Evolutionary conservation across 2,113 vertebrate species (phyloP).

Genomic region (Cebidichthys violaceus): DNA sequence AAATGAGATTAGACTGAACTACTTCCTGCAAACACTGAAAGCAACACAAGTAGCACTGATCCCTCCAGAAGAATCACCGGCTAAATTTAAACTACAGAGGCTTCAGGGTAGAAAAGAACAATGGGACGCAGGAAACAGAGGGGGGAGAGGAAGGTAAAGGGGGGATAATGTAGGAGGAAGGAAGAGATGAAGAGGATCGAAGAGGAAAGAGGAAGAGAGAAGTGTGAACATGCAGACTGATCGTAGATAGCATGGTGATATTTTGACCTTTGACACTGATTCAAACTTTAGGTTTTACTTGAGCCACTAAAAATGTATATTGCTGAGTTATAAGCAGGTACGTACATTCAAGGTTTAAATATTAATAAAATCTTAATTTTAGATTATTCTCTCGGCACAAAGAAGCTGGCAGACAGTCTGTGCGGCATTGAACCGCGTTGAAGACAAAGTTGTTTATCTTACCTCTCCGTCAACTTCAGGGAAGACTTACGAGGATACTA

Average conservation of each 20-base stretch:
- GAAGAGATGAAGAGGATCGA: conserved; percentile 4
- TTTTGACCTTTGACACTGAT: conserved; percentile 28
- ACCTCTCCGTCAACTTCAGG: conserved; percentile 11
- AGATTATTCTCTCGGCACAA: not conserved
- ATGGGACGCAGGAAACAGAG: conserved; percentile 65
- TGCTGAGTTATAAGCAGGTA: not conserved
- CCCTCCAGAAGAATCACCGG: conserved; percentile 53
- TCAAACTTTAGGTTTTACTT: conserved; percentile 11
- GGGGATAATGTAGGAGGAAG: conserved; percentile 33
- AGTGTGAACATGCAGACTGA: conserved; percentile 24
- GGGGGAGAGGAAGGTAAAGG: conserved; percentile 35
- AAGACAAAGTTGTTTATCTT: conserved; percentile 25
- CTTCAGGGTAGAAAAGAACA: conserved; percentile 64
- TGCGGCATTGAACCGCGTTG: not conserved
- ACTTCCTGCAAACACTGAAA: conserved; percentile 66
- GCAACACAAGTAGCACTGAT: conserved; percentile 53
- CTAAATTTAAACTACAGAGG: conserved; percentile 76
- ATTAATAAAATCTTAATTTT: conserved; percentile 3
- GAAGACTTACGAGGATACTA: not conserved
- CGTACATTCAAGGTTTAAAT: not conserved
- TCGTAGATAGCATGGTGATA: not conserved
- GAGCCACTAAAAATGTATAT: not conserved
- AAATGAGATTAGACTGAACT: conserved; percentile 57
- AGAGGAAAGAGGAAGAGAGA: conserved; percentile 23
- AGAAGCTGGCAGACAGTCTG: conserved; percentile 2